Evolutionary conservation across 1,140 invertebrate species (phyloP).

Genomic region (Lepidurus packardi): DNA sequence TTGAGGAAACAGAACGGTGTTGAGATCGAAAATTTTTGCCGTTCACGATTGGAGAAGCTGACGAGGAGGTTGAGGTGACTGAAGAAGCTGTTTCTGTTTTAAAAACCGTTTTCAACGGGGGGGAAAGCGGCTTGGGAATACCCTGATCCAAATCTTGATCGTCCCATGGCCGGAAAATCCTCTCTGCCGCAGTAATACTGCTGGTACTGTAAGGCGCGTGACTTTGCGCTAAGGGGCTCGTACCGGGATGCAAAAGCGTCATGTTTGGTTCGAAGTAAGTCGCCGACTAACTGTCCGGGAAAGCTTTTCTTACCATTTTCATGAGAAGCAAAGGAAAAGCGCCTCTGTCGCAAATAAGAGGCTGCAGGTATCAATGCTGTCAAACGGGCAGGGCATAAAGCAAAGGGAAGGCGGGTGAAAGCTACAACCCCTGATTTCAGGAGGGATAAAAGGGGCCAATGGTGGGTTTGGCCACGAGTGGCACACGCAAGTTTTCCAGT

Average conservation of each 20-base stretch:
- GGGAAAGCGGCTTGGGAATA: not conserved
- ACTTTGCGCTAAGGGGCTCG: not conserved
- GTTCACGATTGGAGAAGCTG: not conserved
- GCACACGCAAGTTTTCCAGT: not conserved
- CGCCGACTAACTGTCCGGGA: not conserved
- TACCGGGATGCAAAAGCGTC: not conserved
- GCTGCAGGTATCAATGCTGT: slow-evolving; percentile 1
- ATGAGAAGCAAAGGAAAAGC: not conserved
- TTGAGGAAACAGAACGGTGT: not conserved
- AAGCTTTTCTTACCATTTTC: slow-evolving; percentile 12
- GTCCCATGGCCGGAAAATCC: slow-evolving; percentile 17
- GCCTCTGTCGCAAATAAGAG: not conserved
- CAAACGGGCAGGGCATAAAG: not conserved
- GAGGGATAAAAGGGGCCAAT: slow-evolving; percentile 10
- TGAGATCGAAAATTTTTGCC: not conserved
- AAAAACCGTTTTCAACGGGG: not conserved
- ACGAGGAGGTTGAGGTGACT: not conserved
- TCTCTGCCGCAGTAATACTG: not conserved
- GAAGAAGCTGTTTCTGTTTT: not conserved
- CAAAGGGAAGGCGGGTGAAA: not conserved
- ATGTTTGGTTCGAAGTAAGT: not conserved
- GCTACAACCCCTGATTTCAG: not conserved
- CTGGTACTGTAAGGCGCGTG: not conserved
- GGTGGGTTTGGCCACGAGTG: slow-evolving; percentile 1
- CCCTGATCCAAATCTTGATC: not conserved